Conservation (phyloP, 53 echinoderm and acorn worm species). For the Holothuria leucospilota region DNA sequence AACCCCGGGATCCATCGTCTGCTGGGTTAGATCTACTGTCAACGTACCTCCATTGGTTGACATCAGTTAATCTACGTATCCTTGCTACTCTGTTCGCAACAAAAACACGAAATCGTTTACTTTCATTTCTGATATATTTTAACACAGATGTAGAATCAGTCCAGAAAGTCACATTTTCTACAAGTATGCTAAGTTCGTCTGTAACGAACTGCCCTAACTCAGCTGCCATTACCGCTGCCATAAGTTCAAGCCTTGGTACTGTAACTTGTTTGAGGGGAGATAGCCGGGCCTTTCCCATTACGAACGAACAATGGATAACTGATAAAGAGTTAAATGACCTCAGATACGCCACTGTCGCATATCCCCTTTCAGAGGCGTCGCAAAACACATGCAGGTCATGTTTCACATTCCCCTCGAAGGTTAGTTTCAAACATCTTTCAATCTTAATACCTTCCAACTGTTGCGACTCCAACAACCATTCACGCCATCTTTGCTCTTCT, state of each 20-base stretch:
- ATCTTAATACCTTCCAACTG: no score
- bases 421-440: no score
- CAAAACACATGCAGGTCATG: no score
- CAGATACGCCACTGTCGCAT: no score
- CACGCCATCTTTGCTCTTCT: no score
- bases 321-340: conserved; percentile 6
- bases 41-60: conserved; percentile 61
- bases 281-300: conserved; percentile 60
- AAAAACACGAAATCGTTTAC: conserved; percentile 50
- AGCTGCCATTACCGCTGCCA: conserved; percentile 69
- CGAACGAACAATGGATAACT: conserved; percentile 36
- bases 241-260: conserved; percentile 65
- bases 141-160: conserved; percentile 77
- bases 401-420: no score
- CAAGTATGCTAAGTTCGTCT: conserved; percentile 38
- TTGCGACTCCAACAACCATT: no score
- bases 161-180: conserved; percentile 36
- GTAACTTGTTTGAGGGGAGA: conserved; percentile 54
- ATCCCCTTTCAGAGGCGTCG: no score
- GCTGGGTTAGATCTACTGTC: conserved; percentile 53
- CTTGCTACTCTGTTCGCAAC: conserved; percentile 64
- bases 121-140: conserved; percentile 52
- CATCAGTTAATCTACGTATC: conserved; percentile 32
- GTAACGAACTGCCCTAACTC: no score
- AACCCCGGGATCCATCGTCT: conserved; percentile 59